A percentile compares a stretch with the other conserved stretches of the same genome.
These are phyloP conservation scores for Drosophila atripex DNA, from an alignment of 2,888 invertebrate genomes.

Conservation along the genomic window DNA sequence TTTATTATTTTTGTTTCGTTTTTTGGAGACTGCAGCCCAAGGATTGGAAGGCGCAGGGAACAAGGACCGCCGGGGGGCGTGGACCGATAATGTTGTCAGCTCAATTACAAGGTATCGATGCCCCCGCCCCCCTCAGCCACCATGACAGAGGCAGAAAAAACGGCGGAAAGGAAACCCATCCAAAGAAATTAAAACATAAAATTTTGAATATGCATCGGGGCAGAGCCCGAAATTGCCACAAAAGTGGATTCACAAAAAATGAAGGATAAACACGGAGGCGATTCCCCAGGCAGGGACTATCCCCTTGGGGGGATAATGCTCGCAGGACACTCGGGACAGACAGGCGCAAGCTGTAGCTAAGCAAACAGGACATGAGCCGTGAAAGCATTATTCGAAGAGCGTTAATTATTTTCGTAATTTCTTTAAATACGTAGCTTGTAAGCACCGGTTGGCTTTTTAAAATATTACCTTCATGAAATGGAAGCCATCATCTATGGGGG, in stretches of 20 bases:
- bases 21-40: not conserved
- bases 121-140: not conserved
- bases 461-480: not conserved
- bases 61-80: slow-evolving; percentile 16
- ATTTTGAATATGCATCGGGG: slow-evolving; percentile 1
- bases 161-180: slow-evolving; percentile 8
- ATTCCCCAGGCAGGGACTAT: not conserved
- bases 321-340: not conserved
- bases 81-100: slow-evolving; percentile 47
- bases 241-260: not conserved
- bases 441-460: not conserved
- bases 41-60: not conserved
- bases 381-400: not conserved
- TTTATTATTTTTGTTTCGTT: not conserved
- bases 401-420: not conserved
- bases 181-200: slow-evolving; percentile 5
- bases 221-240: not conserved
- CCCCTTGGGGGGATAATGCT: not conserved
- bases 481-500: not conserved
- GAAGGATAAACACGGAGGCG: not conserved
- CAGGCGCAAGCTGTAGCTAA: slow-evolving; percentile 2
- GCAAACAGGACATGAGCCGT: slow-evolving; percentile 1
- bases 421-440: not conserved
- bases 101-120: slow-evolving; percentile 35
- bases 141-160: not conserved